phyloP scores from a whole-genome alignment of 2,888 invertebrate genomes.

The Lapara coniferarum region DNA sequence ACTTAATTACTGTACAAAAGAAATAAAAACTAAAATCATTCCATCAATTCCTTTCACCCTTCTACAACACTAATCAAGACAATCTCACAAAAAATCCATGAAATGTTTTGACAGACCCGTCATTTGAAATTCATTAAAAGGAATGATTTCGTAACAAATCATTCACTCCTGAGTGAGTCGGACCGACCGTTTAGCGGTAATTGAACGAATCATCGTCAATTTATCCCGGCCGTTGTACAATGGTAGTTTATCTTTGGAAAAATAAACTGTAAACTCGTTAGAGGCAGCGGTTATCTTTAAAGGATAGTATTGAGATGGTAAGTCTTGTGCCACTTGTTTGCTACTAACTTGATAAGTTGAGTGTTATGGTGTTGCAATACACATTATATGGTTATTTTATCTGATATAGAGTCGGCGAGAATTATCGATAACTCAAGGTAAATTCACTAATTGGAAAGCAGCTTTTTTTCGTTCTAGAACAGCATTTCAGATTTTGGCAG shows the following conservation, averaged over 20 bases:
- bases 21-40: background rate
- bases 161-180: conserved; percentile 36
- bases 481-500: no score
- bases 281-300: conserved; percentile 24
- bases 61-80: conserved; percentile 6
- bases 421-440: no score
- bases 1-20: no score
- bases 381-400: no score
- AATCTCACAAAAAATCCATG: background rate
- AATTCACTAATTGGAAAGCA: no score
- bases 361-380: no score
- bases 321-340: background rate
- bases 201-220: conserved; percentile 76
- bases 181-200: conserved; percentile 64
- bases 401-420: no score
- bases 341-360: background rate
- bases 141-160: conserved; percentile 59
- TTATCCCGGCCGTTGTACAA: conserved; percentile 48
- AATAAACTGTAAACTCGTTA: conserved; percentile 54
- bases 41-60: background rate
- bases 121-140: conserved; percentile 43
- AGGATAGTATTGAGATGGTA: background rate
- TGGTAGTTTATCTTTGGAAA: conserved; percentile 55
- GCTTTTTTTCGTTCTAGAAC: no score
- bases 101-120: conserved; percentile 27